Evolutionary conservation across 2,797 vertebrate genomes (phyloP).

Genomic region (Enteromius trimaculatus): DNA sequence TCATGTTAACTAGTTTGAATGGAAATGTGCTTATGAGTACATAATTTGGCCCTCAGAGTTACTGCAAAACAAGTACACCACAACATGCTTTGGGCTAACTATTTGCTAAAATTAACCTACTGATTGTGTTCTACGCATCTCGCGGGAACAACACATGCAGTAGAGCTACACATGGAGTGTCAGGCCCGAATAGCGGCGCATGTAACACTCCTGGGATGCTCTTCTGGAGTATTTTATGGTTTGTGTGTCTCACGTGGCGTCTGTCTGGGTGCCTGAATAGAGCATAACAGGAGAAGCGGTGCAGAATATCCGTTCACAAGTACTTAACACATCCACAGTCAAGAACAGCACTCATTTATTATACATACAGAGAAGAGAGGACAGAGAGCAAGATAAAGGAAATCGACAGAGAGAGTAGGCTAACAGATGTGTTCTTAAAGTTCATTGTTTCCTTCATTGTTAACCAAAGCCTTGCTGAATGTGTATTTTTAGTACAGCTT

Average conservation of each 20-base stretch:
- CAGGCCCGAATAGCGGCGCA: neutral
- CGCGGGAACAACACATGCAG: neutral
- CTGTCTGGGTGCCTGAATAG: slow-evolving; percentile 3
- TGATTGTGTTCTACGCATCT: neutral
- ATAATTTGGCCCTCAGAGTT: neutral
- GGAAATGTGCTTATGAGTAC: neutral
- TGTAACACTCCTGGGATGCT: neutral
- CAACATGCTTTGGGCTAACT: neutral
- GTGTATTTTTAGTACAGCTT: neutral
- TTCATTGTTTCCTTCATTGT: neutral
- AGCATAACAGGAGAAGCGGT: neutral
- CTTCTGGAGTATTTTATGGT: slow-evolving; percentile 16
- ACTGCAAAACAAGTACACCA: slow-evolving; percentile 7
- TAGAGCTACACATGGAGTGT: neutral
- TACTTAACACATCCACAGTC: slow-evolving; percentile 30
- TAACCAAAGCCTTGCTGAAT: neutral
- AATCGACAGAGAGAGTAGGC: neutral
- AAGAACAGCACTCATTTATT: slow-evolving; percentile 32
- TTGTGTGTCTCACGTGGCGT: neutral
- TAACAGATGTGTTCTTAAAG: neutral
- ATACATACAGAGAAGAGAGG: slow-evolving; percentile 25
- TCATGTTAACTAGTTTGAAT: neutral
- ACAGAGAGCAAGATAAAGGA: neutral
- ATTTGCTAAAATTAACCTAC: neutral
- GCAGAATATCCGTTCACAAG: slow-evolving; percentile 20